Conservation (phyloP, 2,888 invertebrate genomes). For the Netelia fuscicornis region DNA sequence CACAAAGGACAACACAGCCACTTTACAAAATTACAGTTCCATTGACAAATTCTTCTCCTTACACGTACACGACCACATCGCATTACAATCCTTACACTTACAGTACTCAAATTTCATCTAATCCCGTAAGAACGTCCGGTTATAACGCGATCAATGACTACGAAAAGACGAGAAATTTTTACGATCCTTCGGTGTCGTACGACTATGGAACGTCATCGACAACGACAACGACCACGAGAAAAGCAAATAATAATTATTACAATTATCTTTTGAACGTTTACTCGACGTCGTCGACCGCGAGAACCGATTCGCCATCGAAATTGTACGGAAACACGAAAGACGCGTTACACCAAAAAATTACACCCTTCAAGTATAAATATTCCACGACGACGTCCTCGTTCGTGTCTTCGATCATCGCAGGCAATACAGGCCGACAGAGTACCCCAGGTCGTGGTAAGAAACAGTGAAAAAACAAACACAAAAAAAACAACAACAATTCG, state of each 20-base stretch:
- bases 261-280: conserved; percentile 68
- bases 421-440: conserved; percentile 77
- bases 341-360: conserved; percentile 80
- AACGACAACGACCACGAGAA: conserved; percentile 53
- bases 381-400: conserved; percentile 74
- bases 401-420: conserved; percentile 78
- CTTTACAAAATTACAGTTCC: conserved; percentile 77
- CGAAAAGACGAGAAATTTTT: conserved; percentile 52
- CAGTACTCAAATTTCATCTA: conserved; percentile 60
- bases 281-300: conserved; percentile 69
- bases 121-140: conserved; percentile 46
- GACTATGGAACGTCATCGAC: conserved; percentile 50
- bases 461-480: conserved; percentile 52
- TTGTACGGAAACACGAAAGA: conserved; percentile 78
- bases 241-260: conserved; percentile 68
- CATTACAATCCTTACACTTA: conserved; percentile 69
- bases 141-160: conserved; percentile 66
- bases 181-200: conserved; percentile 22
- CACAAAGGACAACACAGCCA: conserved; percentile 79
- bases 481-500: background rate
- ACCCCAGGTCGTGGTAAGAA: conserved; percentile 82
- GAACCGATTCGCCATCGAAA: conserved; percentile 70
- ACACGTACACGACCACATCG: conserved; percentile 71
- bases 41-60: conserved; percentile 71
- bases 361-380: conserved; percentile 81